Conservation (phyloP, 2,797 vertebrate genomes). For the Enteromius fasciolatus region DNA sequence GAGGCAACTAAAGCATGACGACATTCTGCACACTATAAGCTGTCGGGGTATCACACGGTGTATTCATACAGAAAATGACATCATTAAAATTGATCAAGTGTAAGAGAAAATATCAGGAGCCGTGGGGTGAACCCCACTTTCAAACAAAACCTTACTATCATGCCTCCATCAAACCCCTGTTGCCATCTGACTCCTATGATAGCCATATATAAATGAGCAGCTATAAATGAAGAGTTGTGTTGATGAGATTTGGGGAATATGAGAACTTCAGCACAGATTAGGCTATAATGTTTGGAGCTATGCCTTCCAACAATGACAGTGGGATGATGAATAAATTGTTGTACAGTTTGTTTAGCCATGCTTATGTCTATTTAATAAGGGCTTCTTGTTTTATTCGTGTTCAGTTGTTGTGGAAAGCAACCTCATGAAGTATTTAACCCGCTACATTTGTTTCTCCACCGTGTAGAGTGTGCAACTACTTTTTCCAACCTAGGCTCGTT, state of each 20-base stretch:
- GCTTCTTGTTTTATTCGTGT: background rate
- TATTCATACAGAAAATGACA: constrained; percentile 38
- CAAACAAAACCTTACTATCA: constrained; percentile 39
- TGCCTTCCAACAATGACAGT: background rate
- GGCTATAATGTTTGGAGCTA: background rate
- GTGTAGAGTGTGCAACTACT: background rate
- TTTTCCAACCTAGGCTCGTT: background rate
- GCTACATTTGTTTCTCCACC: background rate
- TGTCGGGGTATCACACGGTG: constrained; percentile 1
- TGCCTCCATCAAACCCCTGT: constrained; percentile 50
- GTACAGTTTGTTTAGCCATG: background rate
- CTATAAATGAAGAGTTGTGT: constrained; percentile 31
- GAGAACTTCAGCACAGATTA: background rate
- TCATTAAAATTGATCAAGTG: constrained; percentile 49
- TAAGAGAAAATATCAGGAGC: constrained; percentile 36
- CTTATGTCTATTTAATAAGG: background rate
- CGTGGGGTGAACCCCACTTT: constrained; percentile 28
- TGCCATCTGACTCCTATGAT: constrained; percentile 24
- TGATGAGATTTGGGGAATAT: constrained; percentile 29
- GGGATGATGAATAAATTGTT: constrained; percentile 1
- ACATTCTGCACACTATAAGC: constrained; percentile 11
- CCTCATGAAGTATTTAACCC: background rate
- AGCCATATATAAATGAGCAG: constrained; percentile 18
- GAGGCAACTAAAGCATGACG: constrained; percentile 19
- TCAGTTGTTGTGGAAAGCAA: background rate